Percentiles rank a stretch among this genome's conserved stretches.
These are phyloP conservation scores for Drosophila nr. perissopoda DNA, from an alignment of 2,888 invertebrate genomes.

Conservation along the genomic window DNA sequence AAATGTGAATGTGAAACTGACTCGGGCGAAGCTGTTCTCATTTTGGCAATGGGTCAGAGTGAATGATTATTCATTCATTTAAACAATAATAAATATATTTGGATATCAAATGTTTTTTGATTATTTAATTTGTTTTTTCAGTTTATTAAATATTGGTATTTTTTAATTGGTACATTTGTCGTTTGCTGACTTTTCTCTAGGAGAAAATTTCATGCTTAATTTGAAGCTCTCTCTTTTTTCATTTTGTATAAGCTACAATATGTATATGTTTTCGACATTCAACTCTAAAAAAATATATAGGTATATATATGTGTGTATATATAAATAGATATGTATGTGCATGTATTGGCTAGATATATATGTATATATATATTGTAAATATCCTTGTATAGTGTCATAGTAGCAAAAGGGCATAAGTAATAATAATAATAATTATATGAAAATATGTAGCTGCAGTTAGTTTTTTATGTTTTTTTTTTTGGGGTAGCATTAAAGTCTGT, in stretches of 20 bases:
- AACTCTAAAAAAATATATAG: conserved; percentile 50
- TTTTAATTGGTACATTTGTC: conserved; percentile 66
- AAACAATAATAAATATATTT: conserved; percentile 5
- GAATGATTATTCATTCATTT: not conserved
- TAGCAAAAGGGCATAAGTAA: conserved; percentile 50
- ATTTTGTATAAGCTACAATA: conserved; percentile 55
- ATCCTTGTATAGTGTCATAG: conserved; percentile 59
- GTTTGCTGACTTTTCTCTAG: conserved; percentile 57
- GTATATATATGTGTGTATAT: conserved; percentile 18
- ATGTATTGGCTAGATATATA: conserved; percentile 43
- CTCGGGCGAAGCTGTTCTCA: not conserved
- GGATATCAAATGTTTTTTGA: conserved; percentile 25
- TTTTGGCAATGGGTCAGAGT: not conserved
- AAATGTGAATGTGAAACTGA: conserved; percentile 32
- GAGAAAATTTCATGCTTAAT: conserved; percentile 59
- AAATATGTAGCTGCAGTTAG: conserved; percentile 33
- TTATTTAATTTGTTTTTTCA: conserved; percentile 12
- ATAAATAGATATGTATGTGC: conserved; percentile 47
- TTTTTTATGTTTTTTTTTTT: conserved; percentile 18
- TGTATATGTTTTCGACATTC: conserved; percentile 51
- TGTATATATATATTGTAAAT: conserved; percentile 32
- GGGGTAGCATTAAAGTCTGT: conserved; percentile 36
- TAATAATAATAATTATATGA: conserved; percentile 17
- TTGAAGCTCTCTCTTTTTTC: conserved; percentile 43
- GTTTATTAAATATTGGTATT: conserved; percentile 57